Evolutionary conservation across 2,888 invertebrate species (phyloP).

Genomic region (Ferrisia virgata): DNA sequence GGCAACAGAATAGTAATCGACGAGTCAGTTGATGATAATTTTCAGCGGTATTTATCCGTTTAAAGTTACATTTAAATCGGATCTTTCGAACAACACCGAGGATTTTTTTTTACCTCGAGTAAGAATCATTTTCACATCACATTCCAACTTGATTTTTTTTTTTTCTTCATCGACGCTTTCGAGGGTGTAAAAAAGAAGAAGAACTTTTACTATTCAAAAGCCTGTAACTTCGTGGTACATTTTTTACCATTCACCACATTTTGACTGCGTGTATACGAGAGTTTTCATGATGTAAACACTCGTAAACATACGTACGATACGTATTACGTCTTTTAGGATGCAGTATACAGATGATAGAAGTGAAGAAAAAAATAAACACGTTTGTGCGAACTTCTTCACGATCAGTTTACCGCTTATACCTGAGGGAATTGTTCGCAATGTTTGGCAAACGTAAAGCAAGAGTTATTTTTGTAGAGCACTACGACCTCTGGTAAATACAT

Average conservation of each 20-base stretch:
- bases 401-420: neutral
- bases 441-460: neutral
- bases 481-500: neutral
- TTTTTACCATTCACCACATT: neutral
- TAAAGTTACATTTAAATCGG: too few relatives aligned
- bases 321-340: neutral
- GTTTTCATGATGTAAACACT: neutral
- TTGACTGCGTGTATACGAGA: neutral
- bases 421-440: neutral
- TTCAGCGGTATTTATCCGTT: too few relatives aligned
- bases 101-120: neutral
- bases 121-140: neutral
- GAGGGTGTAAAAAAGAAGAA: neutral
- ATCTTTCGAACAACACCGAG: too few relatives aligned
- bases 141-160: neutral
- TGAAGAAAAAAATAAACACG: constrained; percentile 6
- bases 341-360: neutral
- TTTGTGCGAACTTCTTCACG: neutral
- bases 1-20: too few relatives aligned
- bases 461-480: neutral
- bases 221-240: neutral
- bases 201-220: neutral
- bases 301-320: neutral
- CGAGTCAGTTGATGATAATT: too few relatives aligned
- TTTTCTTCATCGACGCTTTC: neutral